Conservation (phyloP, 1,140 invertebrate genomes). For the Drosophila navojoa region DNA sequence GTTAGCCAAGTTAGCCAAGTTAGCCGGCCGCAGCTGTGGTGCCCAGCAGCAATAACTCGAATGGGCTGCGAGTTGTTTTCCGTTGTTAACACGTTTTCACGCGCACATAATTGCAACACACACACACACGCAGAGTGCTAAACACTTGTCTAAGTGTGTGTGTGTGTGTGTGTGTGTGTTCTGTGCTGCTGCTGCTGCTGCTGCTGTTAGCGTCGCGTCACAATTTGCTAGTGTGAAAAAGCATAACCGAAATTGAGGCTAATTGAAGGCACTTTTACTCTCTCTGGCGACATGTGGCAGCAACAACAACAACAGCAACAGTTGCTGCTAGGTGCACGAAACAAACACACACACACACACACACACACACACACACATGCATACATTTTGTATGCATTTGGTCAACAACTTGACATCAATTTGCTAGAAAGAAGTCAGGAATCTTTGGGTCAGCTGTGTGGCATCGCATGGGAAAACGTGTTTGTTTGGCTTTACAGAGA, state of each 20-base stretch:
- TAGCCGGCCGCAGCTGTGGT: conserved; percentile 3
- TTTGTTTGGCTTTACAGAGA: too few species aligned
- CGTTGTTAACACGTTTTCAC: conserved; percentile 54
- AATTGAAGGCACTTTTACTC: conserved; percentile 55
- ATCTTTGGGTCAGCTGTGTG: too few species aligned
- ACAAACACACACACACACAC: too few species aligned
- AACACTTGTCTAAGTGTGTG: conserved; percentile 20
- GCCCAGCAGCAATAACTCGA: conserved; percentile 37
- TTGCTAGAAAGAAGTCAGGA: too few species aligned
- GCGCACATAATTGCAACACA: conserved; percentile 50
- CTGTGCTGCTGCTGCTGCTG: conserved; percentile 11
- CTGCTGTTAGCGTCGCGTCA: conserved; percentile 37
- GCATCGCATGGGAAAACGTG: too few species aligned
- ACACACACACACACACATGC: too few species aligned
- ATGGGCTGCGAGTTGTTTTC: conserved; percentile 29
- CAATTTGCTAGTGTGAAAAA: conserved; percentile 46
- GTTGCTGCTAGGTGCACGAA: background rate
- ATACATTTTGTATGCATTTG: too few species aligned
- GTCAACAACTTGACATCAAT: too few species aligned
- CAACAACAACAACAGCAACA: background rate
- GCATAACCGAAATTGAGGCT: conserved; percentile 47
- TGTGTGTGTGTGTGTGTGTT: conserved; percentile 6
- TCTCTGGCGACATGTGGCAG: conserved; percentile 40
- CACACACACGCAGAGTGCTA: conserved; percentile 23
- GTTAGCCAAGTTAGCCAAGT: background rate